Evolutionary conservation across 2,888 invertebrate genomes (phyloP), one percentile per base, ranked within the genome.

Genomic region (Hymenopus coronatus): DNA sequence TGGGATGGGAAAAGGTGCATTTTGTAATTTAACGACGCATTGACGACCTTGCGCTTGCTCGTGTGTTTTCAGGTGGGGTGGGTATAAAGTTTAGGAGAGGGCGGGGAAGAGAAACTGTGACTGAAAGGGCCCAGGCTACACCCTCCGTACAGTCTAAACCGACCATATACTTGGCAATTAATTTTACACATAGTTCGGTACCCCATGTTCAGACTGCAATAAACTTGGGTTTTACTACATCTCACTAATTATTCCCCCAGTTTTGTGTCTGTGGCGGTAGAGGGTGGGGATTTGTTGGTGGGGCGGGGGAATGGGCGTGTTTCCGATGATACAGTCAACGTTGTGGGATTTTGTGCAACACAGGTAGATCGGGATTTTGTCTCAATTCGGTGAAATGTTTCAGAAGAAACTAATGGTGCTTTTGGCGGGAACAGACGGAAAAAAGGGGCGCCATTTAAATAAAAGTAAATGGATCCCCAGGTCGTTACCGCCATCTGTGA

Each of bases 161-260:
- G 87, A 81, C 30, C 33, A 87, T 87, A 82, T 81, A 87, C 81
- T 87, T 82, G 82, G 15, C 87, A 28, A 33, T 87, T 87, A 87
- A 82, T 87, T 82, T 84, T 84, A 28, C 28, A 84, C 84, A 84
- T 84, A 84, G 84, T 84, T 84, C 28, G 30, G 15, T 30, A 12
- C 82, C 30, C 86, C 86, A 81, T 87, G 87, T 87, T 33, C 81
- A 25, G 82, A n/a, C 81, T n/a, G 87, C 30, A 87, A 87, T 87
- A 81, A 87, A 87, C 87, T 87, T 30, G 87, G 87, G 81, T 54
- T 84, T 84, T 84, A 84, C 84, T 84, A 28, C 30, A 25, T 25
- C 30, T 84, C 84, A 28, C 84, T 84, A 84, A 84, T 84, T 84
- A 84, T 30, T 84, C 83, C 83, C 28, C 30, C 33, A 28, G 84